Percentiles rank a stretch among this genome's conserved stretches.
phyloP scores from a whole-genome alignment of 2,797 vertebrate species.

The Oreochromis mossambicus region DNA sequence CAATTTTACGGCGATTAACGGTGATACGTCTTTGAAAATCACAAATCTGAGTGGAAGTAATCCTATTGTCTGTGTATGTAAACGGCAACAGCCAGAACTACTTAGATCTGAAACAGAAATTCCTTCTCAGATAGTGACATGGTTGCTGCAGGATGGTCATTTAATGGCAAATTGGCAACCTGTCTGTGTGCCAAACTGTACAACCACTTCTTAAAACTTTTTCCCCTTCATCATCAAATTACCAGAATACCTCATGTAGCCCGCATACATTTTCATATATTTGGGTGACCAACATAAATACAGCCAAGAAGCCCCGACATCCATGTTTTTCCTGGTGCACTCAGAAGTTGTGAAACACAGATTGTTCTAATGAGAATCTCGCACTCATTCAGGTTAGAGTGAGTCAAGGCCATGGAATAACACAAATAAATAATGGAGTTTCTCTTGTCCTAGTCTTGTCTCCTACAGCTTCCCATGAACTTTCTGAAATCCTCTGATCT shows the following conservation, averaged over 20 bases:
- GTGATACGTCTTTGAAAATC: not conserved
- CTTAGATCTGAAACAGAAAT: not conserved
- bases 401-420: constrained; percentile 9
- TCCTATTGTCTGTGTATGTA: not conserved
- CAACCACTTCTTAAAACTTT: rapidly evolving
- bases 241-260: not conserved
- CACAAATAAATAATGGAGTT: constrained; percentile 38
- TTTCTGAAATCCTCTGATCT: constrained; percentile 32
- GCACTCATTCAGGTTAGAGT: not conserved
- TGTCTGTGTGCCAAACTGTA: not conserved
- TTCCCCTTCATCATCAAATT: not conserved
- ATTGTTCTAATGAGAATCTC: not conserved
- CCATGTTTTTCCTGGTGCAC: not conserved
- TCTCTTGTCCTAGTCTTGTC: constrained; percentile 22
- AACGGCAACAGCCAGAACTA: not conserved
- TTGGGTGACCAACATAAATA: not conserved
- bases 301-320: not conserved
- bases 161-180: not conserved
- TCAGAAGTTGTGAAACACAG: not conserved
- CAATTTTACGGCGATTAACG: not conserved
- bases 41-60: not conserved
- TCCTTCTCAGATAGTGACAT: not conserved
- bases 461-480: constrained; percentile 23
- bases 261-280: not conserved
- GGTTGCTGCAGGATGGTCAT: not conserved